Conservation (phyloP, 2,113 vertebrate genomes). For the Tupaia tana region DNA sequence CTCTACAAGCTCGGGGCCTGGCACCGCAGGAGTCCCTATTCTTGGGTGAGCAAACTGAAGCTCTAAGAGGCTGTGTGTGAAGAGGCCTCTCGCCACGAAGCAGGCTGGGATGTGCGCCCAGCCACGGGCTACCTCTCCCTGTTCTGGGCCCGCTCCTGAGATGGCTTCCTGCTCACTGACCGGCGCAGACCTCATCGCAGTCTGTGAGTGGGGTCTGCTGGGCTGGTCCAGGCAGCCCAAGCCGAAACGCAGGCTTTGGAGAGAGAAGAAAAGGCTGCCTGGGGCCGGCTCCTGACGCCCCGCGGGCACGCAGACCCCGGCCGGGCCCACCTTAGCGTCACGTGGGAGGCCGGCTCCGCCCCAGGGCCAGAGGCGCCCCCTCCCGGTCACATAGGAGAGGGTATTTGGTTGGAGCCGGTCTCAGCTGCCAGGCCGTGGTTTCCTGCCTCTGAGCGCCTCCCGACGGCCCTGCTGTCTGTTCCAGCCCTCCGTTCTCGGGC, state of each 20-base stretch:
- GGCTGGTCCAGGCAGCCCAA: background rate
- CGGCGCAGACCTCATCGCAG: background rate
- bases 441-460: background rate
- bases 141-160: background rate
- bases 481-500: background rate
- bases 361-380: background rate
- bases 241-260: background rate
- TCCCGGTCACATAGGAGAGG: background rate
- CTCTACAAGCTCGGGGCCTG: background rate
- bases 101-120: background rate
- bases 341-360: background rate
- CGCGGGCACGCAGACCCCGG: accelerated
- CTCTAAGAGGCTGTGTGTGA: background rate
- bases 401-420: background rate
- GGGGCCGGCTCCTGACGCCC: background rate
- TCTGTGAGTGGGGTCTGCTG: background rate
- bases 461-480: background rate
- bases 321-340: background rate
- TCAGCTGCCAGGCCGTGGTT: background rate
- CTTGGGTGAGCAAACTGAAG: background rate
- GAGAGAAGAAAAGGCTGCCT: background rate
- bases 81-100: background rate
- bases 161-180: background rate
- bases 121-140: background rate
- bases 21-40: background rate